Evolutionary conservation across 2,888 invertebrate species (phyloP).

Genomic region (Escarpia spicata): DNA sequence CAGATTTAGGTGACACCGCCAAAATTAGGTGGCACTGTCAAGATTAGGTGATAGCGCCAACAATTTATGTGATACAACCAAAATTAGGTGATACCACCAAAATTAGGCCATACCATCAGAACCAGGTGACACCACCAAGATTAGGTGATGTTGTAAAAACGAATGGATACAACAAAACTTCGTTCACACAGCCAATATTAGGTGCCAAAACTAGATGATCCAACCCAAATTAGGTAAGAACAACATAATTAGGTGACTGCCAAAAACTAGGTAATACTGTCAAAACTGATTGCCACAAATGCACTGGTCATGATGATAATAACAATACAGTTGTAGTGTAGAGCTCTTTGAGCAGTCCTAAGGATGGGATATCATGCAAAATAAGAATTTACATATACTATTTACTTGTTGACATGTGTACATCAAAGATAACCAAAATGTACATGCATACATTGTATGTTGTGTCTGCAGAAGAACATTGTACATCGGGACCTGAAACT

Average conservation of each 20-base stretch:
- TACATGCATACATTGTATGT: background rate
- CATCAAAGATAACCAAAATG: no score
- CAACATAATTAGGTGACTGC: background rate
- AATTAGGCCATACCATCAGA: background rate
- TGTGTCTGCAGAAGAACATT: constrained; percentile 74
- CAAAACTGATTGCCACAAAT: background rate
- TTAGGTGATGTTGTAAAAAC: no score
- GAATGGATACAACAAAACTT: no score
- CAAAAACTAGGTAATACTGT: background rate
- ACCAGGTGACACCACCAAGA: background rate
- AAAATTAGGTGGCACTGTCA: background rate
- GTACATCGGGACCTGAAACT: constrained; percentile 82
- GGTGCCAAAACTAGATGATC: background rate
- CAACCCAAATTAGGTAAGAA: background rate
- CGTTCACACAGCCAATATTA: background rate
- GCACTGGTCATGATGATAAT: background rate
- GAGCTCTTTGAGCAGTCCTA: no score
- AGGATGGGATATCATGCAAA: no score
- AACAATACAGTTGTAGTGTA: background rate
- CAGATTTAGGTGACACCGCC: background rate
- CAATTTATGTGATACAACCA: background rate
- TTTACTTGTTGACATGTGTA: no score
- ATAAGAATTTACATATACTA: no score
- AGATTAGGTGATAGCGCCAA: background rate
- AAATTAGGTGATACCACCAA: background rate